phyloP scores from a whole-genome alignment of 2,797 vertebrate species.

The Tachyglossus aculeatus region DNA sequence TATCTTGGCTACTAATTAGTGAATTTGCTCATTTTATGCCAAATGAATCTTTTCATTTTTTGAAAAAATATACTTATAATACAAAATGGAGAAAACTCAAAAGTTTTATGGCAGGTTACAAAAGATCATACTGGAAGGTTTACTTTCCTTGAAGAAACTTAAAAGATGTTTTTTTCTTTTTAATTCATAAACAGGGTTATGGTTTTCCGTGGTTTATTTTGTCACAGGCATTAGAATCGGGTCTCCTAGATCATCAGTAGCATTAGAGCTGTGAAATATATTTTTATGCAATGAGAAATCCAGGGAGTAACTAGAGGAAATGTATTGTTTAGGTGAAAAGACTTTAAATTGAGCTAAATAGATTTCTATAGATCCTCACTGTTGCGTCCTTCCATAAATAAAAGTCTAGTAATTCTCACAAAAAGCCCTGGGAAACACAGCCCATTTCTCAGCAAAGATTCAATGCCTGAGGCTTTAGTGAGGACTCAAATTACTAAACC shows the following conservation, averaged over 20 bases:
- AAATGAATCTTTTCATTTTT: not conserved
- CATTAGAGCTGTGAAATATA: too few species aligned
- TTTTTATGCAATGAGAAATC: too few species aligned
- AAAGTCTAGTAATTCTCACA: constrained; percentile 9
- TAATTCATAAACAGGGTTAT: too few species aligned
- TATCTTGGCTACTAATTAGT: not conserved
- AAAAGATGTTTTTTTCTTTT: too few species aligned
- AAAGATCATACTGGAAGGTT: constrained; percentile 6
- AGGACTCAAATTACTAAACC: not conserved
- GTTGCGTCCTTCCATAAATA: constrained; percentile 17
- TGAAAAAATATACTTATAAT: not conserved
- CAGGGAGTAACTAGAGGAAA: too few species aligned
- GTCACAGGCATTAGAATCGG: too few species aligned
- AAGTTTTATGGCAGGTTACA: not conserved
- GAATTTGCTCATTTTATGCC: constrained; percentile 17
- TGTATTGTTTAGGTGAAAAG: too few species aligned
- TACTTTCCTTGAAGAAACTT: too few species aligned
- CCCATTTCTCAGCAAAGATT: not conserved
- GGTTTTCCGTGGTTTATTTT: too few species aligned
- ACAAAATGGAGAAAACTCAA: constrained; percentile 7
- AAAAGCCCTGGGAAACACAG: constrained; percentile 1
- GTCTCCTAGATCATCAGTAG: too few species aligned
- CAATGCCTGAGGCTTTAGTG: not conserved
- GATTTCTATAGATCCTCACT: constrained; percentile 9
- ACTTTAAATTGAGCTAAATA: not conserved